Base-by-base conservation (phyloP, 2,113 vertebrate genomes). In the Oostethus manadensis region DNA sequence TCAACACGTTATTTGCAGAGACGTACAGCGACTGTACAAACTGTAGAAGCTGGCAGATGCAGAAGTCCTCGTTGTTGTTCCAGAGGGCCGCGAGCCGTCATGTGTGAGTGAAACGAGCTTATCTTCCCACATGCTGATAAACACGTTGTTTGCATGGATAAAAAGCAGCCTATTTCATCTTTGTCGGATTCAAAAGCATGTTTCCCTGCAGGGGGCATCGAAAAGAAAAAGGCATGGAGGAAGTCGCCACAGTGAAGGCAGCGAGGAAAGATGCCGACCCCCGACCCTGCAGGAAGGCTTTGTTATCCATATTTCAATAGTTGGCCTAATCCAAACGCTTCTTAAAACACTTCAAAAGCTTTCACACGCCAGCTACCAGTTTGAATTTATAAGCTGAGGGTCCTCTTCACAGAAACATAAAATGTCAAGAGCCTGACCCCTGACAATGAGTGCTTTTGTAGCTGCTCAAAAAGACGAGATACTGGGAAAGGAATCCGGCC, bases 371-470 rank as follows among this genome's bases (percentile, higher is more conserved):
- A 51, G 45, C 56, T 55, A 48, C 33, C 38, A 61, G 60, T 77
- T 77, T 62, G 66, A 64, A 80, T 81, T 85, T 70, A 75, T 74
- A 60, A 42, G 38, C 68, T 58, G 73, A 77, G 70, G 64, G 73
- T 62, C 58, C 62, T 69, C 70, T 64, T 80, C 71, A 77, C 16
- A 43, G 8, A 56, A 43, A 71, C 26, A 49, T 35, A 48, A 66
- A 68, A 48, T 38, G 23, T 11, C 56, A 54, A 64, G 29, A 61
- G 1, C 62, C 63, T 74, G 74, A 83, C 68, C 68, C 66, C 53
- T 70, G 46, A 85, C 80, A 84, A 81, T 79, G 79, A 70, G 46
- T 20, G 66, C 62, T 76, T 86, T 82, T 79, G 77, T 66, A 71
- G 68, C 66, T 47, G 35, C 45, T 70, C 53, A 64, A 64, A 72